phyloP scores from a whole-genome alignment of 2,113 vertebrate species.

The Thermophis baileyi region DNA sequence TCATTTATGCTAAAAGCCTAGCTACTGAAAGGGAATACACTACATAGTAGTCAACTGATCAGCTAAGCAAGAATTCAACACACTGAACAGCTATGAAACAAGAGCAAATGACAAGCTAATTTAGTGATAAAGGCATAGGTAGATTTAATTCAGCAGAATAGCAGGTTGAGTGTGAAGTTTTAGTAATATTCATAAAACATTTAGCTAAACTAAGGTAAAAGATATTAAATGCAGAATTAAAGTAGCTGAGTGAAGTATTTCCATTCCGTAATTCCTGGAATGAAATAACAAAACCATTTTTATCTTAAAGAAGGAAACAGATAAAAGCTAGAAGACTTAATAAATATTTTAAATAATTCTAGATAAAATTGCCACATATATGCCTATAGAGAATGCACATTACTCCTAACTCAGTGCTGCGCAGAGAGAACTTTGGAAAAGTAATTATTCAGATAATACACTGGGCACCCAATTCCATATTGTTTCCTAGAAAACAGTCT shows the following conservation, averaged over 20 bases:
- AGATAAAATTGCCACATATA: slow-evolving; percentile 6
- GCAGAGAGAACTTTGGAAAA: slow-evolving; percentile 42
- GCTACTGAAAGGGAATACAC: not conserved
- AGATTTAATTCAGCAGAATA: not conserved
- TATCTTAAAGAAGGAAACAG: slow-evolving; percentile 13
- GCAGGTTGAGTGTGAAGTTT: not conserved
- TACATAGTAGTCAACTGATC: slow-evolving; percentile 2
- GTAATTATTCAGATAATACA: slow-evolving; percentile 29
- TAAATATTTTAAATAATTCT: not conserved
- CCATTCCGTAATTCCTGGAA: not conserved
- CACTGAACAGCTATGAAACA: not conserved
- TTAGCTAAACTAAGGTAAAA: not conserved
- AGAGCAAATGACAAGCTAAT: not conserved
- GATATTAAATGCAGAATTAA: not conserved
- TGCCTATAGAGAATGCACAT: not conserved
- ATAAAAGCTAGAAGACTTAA: slow-evolving; percentile 2
- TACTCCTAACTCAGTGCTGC: not conserved
- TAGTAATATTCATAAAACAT: not conserved
- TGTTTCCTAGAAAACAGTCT: not conserved
- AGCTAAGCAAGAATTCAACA: not conserved
- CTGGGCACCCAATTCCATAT: not conserved
- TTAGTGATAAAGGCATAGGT: not conserved
- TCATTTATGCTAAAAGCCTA: not conserved
- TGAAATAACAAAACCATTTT: not conserved
- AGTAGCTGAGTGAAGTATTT: not conserved